Percentiles rank a stretch among this genome's conserved stretches.
Conservation (phyloP, 2,888 invertebrate genomes). For the Rhagium mordax region DNA sequence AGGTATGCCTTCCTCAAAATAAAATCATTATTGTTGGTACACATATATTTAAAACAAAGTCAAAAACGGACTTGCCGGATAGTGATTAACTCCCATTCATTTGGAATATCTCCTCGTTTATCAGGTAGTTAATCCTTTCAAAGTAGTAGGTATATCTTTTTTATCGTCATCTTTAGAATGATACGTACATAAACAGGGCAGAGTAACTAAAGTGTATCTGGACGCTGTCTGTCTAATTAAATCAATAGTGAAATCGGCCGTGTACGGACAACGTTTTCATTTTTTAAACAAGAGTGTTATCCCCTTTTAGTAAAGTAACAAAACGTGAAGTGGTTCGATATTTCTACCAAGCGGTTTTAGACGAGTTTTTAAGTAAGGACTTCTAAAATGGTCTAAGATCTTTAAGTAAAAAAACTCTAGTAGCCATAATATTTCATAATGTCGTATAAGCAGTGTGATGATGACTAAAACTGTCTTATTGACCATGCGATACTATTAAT, state of each 20-base stretch:
- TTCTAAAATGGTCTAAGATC: background rate
- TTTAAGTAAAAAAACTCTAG: too few species aligned
- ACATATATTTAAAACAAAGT: background rate
- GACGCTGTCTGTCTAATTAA: conserved; percentile 56
- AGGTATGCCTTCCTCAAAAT: too few species aligned
- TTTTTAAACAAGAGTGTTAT: conserved; percentile 41
- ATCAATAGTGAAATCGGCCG: conserved; percentile 56
- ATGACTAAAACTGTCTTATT: too few species aligned
- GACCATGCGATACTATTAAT: too few species aligned
- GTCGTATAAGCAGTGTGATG: too few species aligned
- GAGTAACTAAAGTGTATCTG: conserved; percentile 19
- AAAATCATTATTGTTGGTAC: too few species aligned
- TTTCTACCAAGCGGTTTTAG: conserved; percentile 25
- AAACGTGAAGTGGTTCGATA: conserved; percentile 28
- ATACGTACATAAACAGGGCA: conserved; percentile 23
- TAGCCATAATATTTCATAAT: too few species aligned
- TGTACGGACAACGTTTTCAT: conserved; percentile 51
- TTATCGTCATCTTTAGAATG: conserved; percentile 21
- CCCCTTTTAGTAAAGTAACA: conserved; percentile 30
- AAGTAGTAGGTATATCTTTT: background rate
- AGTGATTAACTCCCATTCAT: conserved; percentile 3
- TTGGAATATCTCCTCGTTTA: conserved; percentile 5
- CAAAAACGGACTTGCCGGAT: background rate
- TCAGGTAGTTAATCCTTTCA: conserved; percentile 22
- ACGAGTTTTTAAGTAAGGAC: background rate